Evolutionary conservation across 2,113 vertebrate genomes (phyloP), one percentile per base, ranked within the genome.

Genomic region (Rhinopithecus roxellana): DNA sequence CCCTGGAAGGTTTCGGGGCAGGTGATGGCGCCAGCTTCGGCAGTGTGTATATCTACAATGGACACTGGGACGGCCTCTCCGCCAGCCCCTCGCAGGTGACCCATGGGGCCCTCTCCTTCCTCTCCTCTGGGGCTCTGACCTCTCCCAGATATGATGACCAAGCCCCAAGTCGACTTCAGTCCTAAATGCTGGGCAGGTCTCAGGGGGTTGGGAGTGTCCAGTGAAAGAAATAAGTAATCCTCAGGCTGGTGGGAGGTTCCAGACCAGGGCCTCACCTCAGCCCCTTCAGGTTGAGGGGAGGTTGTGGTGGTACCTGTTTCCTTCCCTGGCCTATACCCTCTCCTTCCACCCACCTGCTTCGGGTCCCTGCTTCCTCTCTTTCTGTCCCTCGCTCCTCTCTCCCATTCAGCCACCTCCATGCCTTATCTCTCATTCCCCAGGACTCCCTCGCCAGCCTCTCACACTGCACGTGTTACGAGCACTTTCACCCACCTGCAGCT

Each of bases 11-110:
- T 8, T 90, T 87, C 5, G 77, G 48, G 61, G 69, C 84, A 23
- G 79, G 92, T 0, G 75, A 77, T 0, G 86, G 93, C 1, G 8
- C 38, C 52, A 77, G 86, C 74, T 98, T 97, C 0, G 99, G 99
- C 97, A 99, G 98, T 12, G 91, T 99, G 96, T 99, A 99, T 90
- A 98, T 99, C 96, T 99, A 98, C 93, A 99, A 98, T 0, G 98
- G 98, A 75, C 85, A 77, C 5, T 10, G 48, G 25, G 72, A 91
- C 5, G 97, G 98, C 18, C 92, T 99, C 72, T 84, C 45, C 5
- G 22, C 72, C n/a, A 80, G 32, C 3, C 98, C 94, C 86, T 99
- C 99, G 48, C 99, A 99, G 98, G 99, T 98, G 93, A 2, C 89
- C 43, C 0, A 0, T 30, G 3, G 64, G 59, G 45, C 48, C n/a